These are phyloP conservation scores for Esox masquinongy DNA, from an alignment of 2,797 vertebrate genomes.

Conservation along the genomic window DNA sequence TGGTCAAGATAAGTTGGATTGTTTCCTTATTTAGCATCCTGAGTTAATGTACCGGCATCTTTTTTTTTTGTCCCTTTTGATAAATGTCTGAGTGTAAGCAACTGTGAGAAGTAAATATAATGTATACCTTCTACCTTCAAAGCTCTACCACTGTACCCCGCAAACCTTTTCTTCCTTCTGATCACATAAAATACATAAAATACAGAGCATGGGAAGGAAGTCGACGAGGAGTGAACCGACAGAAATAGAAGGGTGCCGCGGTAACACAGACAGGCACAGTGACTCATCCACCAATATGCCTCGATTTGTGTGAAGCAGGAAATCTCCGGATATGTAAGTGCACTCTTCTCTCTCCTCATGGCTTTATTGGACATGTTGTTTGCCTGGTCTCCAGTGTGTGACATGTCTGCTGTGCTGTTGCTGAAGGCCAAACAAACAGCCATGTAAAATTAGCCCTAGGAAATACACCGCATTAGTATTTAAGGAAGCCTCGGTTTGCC, in stretches of 20 bases:
- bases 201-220: not conserved
- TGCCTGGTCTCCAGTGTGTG: slow-evolving; percentile 22
- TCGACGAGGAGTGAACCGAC: not conserved
- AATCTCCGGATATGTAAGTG: not conserved
- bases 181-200: not conserved
- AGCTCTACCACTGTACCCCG: too few relatives aligned
- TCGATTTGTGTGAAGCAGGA: not conserved
- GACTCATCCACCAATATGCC: not conserved
- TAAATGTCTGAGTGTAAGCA: not conserved
- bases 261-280: not conserved
- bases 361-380: not conserved
- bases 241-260: not conserved
- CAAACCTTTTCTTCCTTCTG: not conserved
- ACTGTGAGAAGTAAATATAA: not conserved
- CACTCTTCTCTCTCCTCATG: not conserved
- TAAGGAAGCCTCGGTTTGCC: slow-evolving; percentile 47
- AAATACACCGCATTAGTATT: slow-evolving; percentile 49
- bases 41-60: not conserved
- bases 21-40: not conserved
- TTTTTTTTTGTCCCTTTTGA: not conserved
- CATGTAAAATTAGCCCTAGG: slow-evolving; percentile 21
- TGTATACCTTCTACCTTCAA: too few relatives aligned
- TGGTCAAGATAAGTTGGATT: not conserved
- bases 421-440: slow-evolving; percentile 33
- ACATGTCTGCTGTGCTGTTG: slow-evolving; percentile 19